Evolutionary conservation across 30 jellyfish, hydroid and myxozoan species (phyloP), one percentile per base, ranked within the genome.

Genomic region (Aurelia sp.): DNA sequence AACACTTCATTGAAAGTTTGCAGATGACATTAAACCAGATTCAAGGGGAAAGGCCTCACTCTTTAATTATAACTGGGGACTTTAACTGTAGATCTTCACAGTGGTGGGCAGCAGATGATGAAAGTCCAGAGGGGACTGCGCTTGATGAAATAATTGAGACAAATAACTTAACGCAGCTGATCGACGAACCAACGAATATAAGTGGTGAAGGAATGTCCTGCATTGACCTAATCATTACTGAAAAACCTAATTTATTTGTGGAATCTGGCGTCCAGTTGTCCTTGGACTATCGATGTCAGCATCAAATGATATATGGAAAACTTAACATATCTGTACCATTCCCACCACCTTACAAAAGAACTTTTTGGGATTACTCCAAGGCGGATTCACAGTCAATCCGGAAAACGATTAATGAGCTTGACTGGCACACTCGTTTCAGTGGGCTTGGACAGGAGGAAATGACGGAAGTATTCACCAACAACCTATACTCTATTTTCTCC

Each of bases 401-500:
- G 76, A 65, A 65, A 0, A 65, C 48, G 35, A 65, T 65, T 65
- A n/a, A n/a, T n/a, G 48, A 65, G 22, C 48, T 65, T 65, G 76
- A 21, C 76, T 65, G 48, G 76, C 76, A 65, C 22, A 0, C 48
- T 65, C 76, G 3, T 65, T 65, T 65, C 3, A 65, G 48, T 20
- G 76, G 76, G 48, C 76, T 65, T 0, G 76, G 76, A 65, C 76
- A 1, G 76, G 76, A 65, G 48, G 76, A 65, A 13, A 65, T 65
- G 76, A 65, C 76, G 48, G 76, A 65, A 65, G 76, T 65, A 65
- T 65, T 65, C 48, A 30, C 35, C 76, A 65, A 65, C 76, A 21
- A 65, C 48, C 76, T 65, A 3, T 65, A 21, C 48, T 65, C 35
- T 3, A 65, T 65, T 3, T 30, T 65, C 22, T 27, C 33, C 2